These are phyloP conservation scores for Sylvia borin DNA, from an alignment of 2,797 vertebrate species.

Conservation along the genomic window DNA sequence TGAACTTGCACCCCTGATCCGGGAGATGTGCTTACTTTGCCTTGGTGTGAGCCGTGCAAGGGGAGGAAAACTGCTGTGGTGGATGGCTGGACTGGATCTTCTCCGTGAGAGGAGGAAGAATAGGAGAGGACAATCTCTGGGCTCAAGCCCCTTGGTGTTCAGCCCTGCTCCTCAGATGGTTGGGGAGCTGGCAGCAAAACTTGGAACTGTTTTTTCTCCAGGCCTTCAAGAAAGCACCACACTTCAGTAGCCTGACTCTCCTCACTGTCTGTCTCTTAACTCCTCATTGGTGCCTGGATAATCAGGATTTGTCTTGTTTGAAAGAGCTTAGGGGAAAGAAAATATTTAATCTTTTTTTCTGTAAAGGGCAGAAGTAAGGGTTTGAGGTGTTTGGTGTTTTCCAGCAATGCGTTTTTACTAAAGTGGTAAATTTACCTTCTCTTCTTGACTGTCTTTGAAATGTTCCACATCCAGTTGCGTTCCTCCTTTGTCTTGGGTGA, in stretches of 20 bases:
- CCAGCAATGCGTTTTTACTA: neutral
- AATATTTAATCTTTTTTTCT: neutral
- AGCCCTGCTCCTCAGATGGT: accelerated
- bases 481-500: neutral
- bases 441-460: neutral
- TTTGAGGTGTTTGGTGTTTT: neutral
- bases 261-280: neutral
- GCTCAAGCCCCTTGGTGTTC: neutral
- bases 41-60: accelerated
- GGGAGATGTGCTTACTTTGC: neutral
- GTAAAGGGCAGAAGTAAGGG: neutral
- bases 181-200: neutral
- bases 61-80: neutral
- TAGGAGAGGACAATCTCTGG: neutral
- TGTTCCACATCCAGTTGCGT: accelerated
- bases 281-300: accelerated
- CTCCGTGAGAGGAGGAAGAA: neutral
- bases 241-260: neutral
- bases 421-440: neutral
- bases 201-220: neutral
- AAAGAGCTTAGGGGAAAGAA: neutral
- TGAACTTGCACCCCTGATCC: accelerated
- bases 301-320: neutral
- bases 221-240: neutral
- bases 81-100: neutral